Percentiles rank a stretch among this genome's conserved stretches.
Evolutionary conservation across 2,797 vertebrate genomes (phyloP).

Genomic region (Acrossocheilus wenchowensis): DNA sequence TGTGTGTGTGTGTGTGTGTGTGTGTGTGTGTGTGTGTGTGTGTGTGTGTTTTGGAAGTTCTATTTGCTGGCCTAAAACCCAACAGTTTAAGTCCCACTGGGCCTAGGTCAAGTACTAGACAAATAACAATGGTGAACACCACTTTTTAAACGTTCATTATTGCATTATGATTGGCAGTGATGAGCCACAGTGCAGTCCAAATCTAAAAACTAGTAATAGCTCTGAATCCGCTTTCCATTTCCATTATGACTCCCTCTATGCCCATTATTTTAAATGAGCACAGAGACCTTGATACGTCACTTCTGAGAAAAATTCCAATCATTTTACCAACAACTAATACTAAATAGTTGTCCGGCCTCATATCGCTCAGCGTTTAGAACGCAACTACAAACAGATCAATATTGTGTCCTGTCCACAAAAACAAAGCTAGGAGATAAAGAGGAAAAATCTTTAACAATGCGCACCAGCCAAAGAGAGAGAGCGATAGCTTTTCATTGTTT

Average conservation of each 20-base stretch:
- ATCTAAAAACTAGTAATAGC: slow-evolving; percentile 37
- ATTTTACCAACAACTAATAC: slow-evolving; percentile 64
- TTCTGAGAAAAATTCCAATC: slow-evolving; percentile 73
- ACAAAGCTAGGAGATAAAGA: slow-evolving; percentile 40
- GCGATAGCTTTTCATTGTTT: slow-evolving; percentile 28
- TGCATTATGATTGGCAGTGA: slow-evolving; percentile 35
- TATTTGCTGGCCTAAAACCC: background rate
- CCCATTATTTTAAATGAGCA: slow-evolving; percentile 74
- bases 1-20: background rate
- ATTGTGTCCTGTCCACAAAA: slow-evolving; percentile 60
- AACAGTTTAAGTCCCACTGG: background rate
- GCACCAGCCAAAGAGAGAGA: slow-evolving; percentile 46
- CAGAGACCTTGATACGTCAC: slow-evolving; percentile 62
- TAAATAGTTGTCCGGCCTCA: slow-evolving; percentile 68
- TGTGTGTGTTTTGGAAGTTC: background rate
- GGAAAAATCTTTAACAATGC: slow-evolving; percentile 62
- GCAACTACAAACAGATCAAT: slow-evolving; percentile 78
- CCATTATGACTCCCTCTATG: slow-evolving; percentile 58
- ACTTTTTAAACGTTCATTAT: slow-evolving; percentile 15
- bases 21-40: too few species aligned
- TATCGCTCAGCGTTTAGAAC: slow-evolving; percentile 68
- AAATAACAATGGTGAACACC: background rate
- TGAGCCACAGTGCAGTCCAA: slow-evolving; percentile 34
- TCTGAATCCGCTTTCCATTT: slow-evolving; percentile 47
- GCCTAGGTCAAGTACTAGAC: slow-evolving; percentile 3